A percentile compares a stretch with the other conserved stretches of the same genome.
These are phyloP conservation scores for Scelioninae gen. 1 DNA, from an alignment of 2,888 invertebrate genomes.

Conservation along the genomic window DNA sequence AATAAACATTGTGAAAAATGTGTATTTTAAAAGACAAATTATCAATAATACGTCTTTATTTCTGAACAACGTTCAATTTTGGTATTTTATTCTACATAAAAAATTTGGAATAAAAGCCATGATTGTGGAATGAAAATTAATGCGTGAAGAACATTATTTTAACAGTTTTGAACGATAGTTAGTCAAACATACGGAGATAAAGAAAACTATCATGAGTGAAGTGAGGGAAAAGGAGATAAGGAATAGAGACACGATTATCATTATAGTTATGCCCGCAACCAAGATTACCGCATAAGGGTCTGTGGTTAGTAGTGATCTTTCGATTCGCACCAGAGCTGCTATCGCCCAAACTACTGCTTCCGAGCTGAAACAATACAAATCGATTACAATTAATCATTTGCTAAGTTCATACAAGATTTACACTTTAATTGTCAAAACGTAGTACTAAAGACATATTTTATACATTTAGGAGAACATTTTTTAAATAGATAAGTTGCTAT, in stretches of 20 bases:
- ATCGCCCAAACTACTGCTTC: constrained; percentile 83
- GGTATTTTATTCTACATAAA: background rate
- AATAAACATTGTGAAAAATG: no score
- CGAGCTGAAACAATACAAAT: constrained; percentile 80
- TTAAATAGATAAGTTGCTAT: constrained; percentile 2
- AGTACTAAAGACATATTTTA: background rate
- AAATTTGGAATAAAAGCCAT: background rate
- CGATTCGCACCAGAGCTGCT: constrained; percentile 85
- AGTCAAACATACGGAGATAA: constrained; percentile 57
- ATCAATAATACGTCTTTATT: no score
- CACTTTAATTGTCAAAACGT: background rate
- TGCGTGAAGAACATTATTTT: constrained; percentile 16
- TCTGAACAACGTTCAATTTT: no score
- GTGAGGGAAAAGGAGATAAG: constrained; percentile 73
- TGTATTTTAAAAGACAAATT: no score
- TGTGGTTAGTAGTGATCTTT: constrained; percentile 85
- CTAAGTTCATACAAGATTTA: background rate
- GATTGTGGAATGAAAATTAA: constrained; percentile 18
- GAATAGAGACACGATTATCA: constrained; percentile 78
- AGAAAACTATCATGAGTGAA: constrained; percentile 56
- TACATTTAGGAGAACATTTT: background rate
- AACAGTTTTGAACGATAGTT: constrained; percentile 33
- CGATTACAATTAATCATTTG: background rate
- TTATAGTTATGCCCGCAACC: constrained; percentile 84
- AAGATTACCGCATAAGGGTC: constrained; percentile 84